phyloP scores from a whole-genome alignment of 2,888 invertebrate genomes.

The Drosophila prolongata region DNA sequence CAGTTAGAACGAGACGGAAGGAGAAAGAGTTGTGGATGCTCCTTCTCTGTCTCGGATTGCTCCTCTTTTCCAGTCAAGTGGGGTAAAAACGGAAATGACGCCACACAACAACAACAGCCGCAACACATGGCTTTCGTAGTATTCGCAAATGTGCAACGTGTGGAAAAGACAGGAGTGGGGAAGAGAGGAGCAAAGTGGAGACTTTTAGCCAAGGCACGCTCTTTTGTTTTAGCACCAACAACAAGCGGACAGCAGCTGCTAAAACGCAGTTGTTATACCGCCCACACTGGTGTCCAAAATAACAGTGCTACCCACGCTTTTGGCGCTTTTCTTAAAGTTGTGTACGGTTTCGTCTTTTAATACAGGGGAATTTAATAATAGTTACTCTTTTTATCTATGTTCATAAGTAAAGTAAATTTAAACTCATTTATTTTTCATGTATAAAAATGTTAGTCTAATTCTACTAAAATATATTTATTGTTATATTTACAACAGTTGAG shows the following conservation, averaged over 20 bases:
- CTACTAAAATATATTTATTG: no score
- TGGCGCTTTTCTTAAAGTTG: slow-evolving; percentile 14
- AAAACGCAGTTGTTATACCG: slow-evolving; percentile 37
- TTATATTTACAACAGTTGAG: no score
- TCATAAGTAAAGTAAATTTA: no score
- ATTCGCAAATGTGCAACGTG: slow-evolving; percentile 58
- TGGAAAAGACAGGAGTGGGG: slow-evolving; percentile 22
- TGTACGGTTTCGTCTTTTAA: no score
- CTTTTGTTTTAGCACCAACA: slow-evolving; percentile 36
- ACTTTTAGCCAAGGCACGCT: slow-evolving; percentile 71
- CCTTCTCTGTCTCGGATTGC: slow-evolving; percentile 11
- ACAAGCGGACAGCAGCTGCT: slow-evolving; percentile 30
- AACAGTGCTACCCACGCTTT: slow-evolving; percentile 9
- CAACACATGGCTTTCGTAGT: slow-evolving; percentile 26
- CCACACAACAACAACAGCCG: slow-evolving; percentile 50
- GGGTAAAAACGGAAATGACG: slow-evolving; percentile 77
- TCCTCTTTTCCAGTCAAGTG: slow-evolving; percentile 47
- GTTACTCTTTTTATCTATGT: no score
- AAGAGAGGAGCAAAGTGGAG: slow-evolving; percentile 38
- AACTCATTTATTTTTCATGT: no score
- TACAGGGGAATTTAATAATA: no score
- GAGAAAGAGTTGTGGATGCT: slow-evolving; percentile 27
- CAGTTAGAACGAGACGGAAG: slow-evolving; percentile 9
- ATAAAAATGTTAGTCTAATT: no score
- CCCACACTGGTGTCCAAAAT: slow-evolving; percentile 37